Percentiles rank a stretch among this genome's conserved stretches.
Conservation (phyloP, 92 coral and sea anemone species). For the Bergia puertoricense region DNA sequence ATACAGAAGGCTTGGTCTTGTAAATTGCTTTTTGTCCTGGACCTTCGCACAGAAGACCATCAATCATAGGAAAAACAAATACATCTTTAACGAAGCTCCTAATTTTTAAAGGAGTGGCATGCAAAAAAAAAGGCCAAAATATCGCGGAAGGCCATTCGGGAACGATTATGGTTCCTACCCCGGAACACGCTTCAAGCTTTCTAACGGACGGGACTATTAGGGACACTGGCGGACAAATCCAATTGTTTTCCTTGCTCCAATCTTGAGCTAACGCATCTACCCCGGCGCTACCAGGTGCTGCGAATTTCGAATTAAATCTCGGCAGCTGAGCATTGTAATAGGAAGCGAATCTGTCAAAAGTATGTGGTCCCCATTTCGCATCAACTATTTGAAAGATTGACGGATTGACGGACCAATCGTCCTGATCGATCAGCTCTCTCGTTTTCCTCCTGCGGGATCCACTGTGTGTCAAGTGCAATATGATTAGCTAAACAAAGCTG, state of each 20-base stretch:
- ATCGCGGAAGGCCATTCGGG: too few relatives aligned
- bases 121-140: too few relatives aligned
- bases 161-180: too few relatives aligned
- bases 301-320: conserved; percentile 51
- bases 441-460: conserved; percentile 49
- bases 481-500: conserved; percentile 11
- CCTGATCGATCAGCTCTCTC: too few relatives aligned
- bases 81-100: neutral
- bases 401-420: too few relatives aligned
- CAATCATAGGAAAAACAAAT: neutral
- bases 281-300: conserved; percentile 37
- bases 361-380: too few relatives aligned
- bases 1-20: neutral
- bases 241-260: conserved; percentile 54
- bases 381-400: too few relatives aligned
- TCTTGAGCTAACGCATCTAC: neutral
- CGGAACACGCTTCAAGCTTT: too few relatives aligned
- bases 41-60: too few relatives aligned
- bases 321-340: conserved; percentile 43
- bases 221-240: neutral
- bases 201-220: too few relatives aligned
- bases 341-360: too few relatives aligned
- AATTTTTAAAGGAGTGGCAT: neutral
- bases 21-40: too few relatives aligned
- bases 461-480: conserved; percentile 54